These are phyloP conservation scores for Dolichomitus sp. DNA, from an alignment of 2,888 invertebrate species.

Conservation along the genomic window DNA sequence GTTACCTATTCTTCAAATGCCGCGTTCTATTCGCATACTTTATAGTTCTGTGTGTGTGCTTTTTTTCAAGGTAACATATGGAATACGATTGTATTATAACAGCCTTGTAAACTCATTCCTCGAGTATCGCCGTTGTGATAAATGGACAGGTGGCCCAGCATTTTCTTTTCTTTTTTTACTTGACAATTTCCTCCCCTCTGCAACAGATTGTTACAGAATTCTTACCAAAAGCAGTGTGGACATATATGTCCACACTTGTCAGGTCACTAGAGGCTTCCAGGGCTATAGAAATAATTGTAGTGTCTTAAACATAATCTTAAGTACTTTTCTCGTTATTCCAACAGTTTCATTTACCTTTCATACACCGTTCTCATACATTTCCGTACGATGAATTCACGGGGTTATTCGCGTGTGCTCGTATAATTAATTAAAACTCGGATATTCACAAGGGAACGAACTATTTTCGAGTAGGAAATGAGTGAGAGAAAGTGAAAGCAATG, in stretches of 20 bases:
- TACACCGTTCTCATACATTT: neutral
- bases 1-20: neutral
- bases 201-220: neutral
- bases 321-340: conserved; percentile 19
- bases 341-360: neutral
- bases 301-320: neutral
- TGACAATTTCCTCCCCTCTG: neutral
- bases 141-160: neutral
- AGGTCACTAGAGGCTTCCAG: neutral
- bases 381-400: neutral
- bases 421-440: conserved; percentile 17
- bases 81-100: neutral
- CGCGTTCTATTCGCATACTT: neutral
- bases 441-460: neutral
- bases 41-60: neutral
- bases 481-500: neutral
- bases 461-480: conserved; percentile 1
- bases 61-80: neutral
- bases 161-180: neutral
- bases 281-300: conserved; percentile 9
- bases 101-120: neutral
- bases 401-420: neutral
- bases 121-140: neutral
- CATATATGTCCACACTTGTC: neutral
- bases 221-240: neutral